Base-by-base conservation (phyloP, 2,113 vertebrate genomes). In the Electrona antarctica region DNA sequence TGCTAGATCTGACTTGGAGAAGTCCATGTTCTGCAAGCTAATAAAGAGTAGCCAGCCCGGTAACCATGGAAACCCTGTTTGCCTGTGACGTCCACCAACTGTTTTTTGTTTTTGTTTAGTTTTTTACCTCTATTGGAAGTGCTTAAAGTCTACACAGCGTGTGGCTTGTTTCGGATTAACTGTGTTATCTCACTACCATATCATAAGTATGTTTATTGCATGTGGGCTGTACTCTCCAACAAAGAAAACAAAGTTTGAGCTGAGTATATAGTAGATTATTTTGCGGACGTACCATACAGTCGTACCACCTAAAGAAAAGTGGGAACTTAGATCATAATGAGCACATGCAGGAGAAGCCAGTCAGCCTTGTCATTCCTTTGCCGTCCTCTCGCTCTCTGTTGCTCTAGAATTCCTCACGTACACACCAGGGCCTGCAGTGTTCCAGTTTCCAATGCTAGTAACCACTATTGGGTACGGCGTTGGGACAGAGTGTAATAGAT, bases 401-500 rank as follows among this genome's bases (percentile, higher is more conserved):
- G 61, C 73, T 86, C 69, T 59, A 69, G 82, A 74, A 85, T 88
- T 86, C 84, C 85, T 85, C 77, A 76, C 85, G 83, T 77, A 76
- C 80, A 69, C 82, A 87, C 85, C 62, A 74, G 71, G 61, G 64
- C 46, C 76, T 74, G 76, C 80, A 69, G 66, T 83, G 83, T 88
- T 89, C 87, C 77, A 80, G 73, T 90, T 88, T 90, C 76, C 74
- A 75, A 64, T 69, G 70, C 52, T 72, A 80, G 86, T 41, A 41
- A 41, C 80, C 81, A 83, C 86, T 84, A 85, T 88, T 58, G 29
- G 33, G 67, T 73, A 54, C 74, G 73, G 81, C 70, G 67, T 73
- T 51, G 73, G 73, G 80, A 71, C n/a, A 63, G 77, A 83, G 79
- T 88, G 91, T 90, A 90, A 91, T 91, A 91, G 85, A 90, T 91